Conservation (phyloP, 2,888 invertebrate genomes). For the Drosophila prostipennis region DNA sequence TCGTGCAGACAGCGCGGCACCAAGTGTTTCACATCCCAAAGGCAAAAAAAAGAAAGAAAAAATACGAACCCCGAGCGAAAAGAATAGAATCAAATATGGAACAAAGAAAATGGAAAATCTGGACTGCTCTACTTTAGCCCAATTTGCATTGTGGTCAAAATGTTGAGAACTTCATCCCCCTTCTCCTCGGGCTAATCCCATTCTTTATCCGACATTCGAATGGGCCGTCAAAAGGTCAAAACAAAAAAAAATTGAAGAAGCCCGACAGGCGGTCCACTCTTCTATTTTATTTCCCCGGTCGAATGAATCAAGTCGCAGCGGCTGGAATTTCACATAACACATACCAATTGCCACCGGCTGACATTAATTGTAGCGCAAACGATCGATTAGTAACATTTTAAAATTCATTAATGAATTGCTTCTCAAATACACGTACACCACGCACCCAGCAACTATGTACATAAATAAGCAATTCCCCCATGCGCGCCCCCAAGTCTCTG, state of each 20-base stretch:
- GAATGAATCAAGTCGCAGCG: slow-evolving; percentile 23
- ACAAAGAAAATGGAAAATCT: slow-evolving; percentile 23
- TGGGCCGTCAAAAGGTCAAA: slow-evolving; percentile 10
- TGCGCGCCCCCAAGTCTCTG: slow-evolving; percentile 44
- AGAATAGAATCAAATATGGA: slow-evolving; percentile 30
- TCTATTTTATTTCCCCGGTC: slow-evolving; percentile 10
- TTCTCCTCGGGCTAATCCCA: neutral
- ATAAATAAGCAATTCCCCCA: slow-evolving; percentile 66
- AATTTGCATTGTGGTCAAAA: slow-evolving; percentile 24
- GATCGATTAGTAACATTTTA: slow-evolving; percentile 78
- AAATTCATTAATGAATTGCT: slow-evolving; percentile 80
- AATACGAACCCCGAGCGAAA: slow-evolving; percentile 1
- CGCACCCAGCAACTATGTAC: slow-evolving; percentile 57
- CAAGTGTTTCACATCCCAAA: slow-evolving; percentile 74
- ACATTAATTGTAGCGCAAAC: slow-evolving; percentile 78
- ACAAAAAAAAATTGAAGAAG: neutral
- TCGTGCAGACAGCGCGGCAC: slow-evolving; percentile 76
- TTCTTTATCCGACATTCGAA: neutral
- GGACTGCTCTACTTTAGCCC: slow-evolving; percentile 20
- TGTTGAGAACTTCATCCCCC: slow-evolving; percentile 2
- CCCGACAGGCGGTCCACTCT: slow-evolving; percentile 9
- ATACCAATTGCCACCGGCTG: slow-evolving; percentile 70
- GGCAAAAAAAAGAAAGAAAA: slow-evolving; percentile 42
- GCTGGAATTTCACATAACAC: slow-evolving; percentile 59
- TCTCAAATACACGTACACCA: slow-evolving; percentile 62